Evolutionary conservation across 1,140 invertebrate genomes (phyloP), one percentile per base, ranked within the genome.

Genomic region (Drosophila trapezifrons): DNA sequence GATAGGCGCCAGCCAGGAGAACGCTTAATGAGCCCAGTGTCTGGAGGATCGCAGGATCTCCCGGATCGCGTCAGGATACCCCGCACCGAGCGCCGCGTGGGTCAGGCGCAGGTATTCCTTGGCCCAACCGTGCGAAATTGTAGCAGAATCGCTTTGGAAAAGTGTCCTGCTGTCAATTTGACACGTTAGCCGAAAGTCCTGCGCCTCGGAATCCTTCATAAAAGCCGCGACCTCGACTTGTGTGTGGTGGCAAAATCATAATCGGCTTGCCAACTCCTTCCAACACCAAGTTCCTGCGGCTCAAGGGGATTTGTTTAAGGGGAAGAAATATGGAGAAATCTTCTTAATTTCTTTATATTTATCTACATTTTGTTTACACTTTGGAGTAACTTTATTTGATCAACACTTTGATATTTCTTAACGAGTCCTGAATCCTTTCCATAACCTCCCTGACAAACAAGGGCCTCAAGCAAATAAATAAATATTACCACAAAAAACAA

Each of bases 191-290:
- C 65, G 17, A 66, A 52, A 66, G 46, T 69, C 65, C 60, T 55
- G 74, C 63, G 59, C 59, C 49, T 35, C 29, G 47, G 29, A 56
- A 71, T 71, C 73, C 70, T 35, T 64, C 71, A 65, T 66, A 56
- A 67, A 69, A 74, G 46, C 46, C 57, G 57, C 35, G 65, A 59
- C 78, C 70, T 79, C 83, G 70, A 79, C 79, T 89, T 79, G 79
- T 87, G 83, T 27, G 29, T 84, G 82, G 82, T 89, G 84, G 84
- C 84, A 89, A 80, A 52, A 83, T 78, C 76, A 80, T 87, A 84
- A 87, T 87, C 84, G 72, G 59, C 74, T 83, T 55, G 63, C 60
- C 62, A 87, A 87, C 84, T 86, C 83, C 84, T 87, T 77, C 66
- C 79, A 76, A 71, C 83, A 83, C 58, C 70, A 37, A 20, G 42